Evolutionary conservation across 1,140 invertebrate genomes (phyloP).

Genomic region (Conus betulinus): DNA sequence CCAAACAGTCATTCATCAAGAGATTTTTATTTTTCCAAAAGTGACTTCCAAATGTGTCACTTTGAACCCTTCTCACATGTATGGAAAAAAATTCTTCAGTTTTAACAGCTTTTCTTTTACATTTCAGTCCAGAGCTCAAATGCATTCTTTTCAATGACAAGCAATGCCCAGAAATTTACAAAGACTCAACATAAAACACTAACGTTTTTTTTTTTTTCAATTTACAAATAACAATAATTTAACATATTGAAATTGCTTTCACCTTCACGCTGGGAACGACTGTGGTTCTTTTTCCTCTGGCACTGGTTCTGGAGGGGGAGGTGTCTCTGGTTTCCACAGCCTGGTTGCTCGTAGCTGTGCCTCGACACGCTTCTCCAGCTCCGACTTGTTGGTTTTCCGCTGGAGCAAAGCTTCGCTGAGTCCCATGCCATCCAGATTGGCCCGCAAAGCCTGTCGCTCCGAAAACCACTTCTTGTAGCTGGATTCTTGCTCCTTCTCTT

Average conservation of each 20-base stretch:
- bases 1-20: too few relatives aligned
- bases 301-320: constrained; percentile 42
- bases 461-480: constrained; percentile 67
- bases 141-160: too few relatives aligned
- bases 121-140: too few relatives aligned
- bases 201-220: background rate
- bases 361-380: constrained; percentile 65
- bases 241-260: too few relatives aligned
- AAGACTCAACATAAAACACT: too few relatives aligned
- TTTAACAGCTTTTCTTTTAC: too few relatives aligned
- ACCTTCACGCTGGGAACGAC: constrained; percentile 52
- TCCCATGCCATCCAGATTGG: constrained; percentile 67
- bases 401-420: constrained; percentile 65
- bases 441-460: constrained; percentile 66
- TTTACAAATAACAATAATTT: background rate
- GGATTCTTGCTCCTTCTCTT: constrained; percentile 55
- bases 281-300: constrained; percentile 32
- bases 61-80: too few relatives aligned
- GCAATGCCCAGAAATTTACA: too few relatives aligned
- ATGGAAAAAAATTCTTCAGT: too few relatives aligned
- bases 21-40: too few relatives aligned
- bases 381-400: constrained; percentile 68
- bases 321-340: constrained; percentile 35
- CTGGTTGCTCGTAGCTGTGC: constrained; percentile 42
- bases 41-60: too few relatives aligned